Percentiles rank a stretch among this genome's conserved stretches.
Conservation (phyloP, 1,140 invertebrate genomes). For the Chionoecetes opilio region DNA sequence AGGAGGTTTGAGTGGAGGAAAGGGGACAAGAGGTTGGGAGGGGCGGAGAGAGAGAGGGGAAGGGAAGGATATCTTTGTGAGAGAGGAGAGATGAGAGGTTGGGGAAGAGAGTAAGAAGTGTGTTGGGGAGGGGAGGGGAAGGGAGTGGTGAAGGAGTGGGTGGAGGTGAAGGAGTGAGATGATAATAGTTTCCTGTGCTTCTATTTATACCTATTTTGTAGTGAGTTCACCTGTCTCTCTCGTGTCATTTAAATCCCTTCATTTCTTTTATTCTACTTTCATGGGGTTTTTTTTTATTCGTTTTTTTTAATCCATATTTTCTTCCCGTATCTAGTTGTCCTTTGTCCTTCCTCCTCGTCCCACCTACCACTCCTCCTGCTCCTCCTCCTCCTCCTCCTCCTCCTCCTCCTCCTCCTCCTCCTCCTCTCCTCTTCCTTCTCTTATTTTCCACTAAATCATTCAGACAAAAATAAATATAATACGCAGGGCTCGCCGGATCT, state of each 20-base stretch:
- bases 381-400: not conserved
- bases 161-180: not conserved
- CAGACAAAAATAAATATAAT: not conserved
- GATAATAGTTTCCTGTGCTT: not conserved
- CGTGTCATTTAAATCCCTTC: not conserved
- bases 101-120: too few species aligned
- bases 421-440: not conserved
- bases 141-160: not conserved
- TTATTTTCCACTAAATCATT: conserved; percentile 6
- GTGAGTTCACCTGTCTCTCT: not conserved
- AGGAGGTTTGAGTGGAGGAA: conserved; percentile 1
- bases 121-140: not conserved
- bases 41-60: not conserved
- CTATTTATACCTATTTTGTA: not conserved
- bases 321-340: not conserved
- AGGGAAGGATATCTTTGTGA: too few species aligned
- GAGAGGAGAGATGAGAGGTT: too few species aligned
- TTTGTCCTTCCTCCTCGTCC: not conserved
- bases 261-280: not conserved
- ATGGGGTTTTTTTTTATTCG: not conserved
- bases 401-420: not conserved
- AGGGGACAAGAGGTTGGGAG: conserved; percentile 10
- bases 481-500: not conserved
- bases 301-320: not conserved
- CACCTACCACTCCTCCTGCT: not conserved